Conservation (phyloP, 2,113 vertebrate genomes). For the Gorsachius goisagi region DNA sequence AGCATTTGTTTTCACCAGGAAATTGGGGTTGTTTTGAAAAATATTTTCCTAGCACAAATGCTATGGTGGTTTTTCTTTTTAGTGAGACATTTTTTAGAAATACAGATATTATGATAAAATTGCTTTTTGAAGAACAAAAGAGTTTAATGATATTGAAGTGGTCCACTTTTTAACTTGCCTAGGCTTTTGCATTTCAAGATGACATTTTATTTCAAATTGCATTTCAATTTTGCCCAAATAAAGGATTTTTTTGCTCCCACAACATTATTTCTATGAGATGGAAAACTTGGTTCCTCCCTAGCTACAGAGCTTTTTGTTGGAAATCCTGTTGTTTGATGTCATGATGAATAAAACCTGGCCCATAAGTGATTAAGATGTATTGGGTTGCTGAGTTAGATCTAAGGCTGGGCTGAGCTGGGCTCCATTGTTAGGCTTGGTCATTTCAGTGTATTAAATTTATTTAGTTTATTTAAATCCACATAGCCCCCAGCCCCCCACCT, state of each 20-base stretch:
- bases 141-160: background rate
- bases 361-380: background rate
- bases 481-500: background rate
- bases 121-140: background rate
- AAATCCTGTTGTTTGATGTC: background rate
- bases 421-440: background rate
- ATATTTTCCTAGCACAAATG: background rate
- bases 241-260: background rate
- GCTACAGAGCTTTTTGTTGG: background rate
- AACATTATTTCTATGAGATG: background rate
- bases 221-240: background rate
- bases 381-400: background rate
- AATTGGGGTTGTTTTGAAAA: background rate
- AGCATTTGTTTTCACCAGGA: background rate
- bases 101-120: background rate
- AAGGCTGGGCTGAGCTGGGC: background rate
- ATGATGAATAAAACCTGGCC: background rate
- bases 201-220: background rate
- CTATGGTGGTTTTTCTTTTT: background rate
- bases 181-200: background rate
- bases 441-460: background rate
- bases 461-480: background rate
- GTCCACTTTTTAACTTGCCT: background rate
- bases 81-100: background rate
- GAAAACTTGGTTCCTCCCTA: background rate